Evolutionary conservation across 2,797 vertebrate species (phyloP).

Genomic region (Manis pentadactyla): DNA sequence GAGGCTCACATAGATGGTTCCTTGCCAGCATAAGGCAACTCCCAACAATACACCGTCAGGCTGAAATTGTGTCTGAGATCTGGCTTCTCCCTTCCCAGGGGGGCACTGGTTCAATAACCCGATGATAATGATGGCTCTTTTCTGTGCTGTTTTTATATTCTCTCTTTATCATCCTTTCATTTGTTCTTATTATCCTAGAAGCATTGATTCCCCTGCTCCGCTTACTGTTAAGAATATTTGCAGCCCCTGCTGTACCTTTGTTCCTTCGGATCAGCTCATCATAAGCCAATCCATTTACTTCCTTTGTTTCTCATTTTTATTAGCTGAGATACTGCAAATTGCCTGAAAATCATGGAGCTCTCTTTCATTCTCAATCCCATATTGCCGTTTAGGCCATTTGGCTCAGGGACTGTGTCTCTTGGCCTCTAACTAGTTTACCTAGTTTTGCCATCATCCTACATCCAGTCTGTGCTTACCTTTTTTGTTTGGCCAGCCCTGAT

Average conservation of each 20-base stretch:
- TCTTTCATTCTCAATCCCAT: neutral
- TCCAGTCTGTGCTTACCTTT: neutral
- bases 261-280: neutral
- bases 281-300: neutral
- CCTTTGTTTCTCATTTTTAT: slow-evolving; percentile 33
- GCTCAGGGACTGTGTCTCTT: neutral
- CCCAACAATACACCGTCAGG: neutral
- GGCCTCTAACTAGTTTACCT: neutral
- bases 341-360: neutral
- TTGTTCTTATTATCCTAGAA: neutral
- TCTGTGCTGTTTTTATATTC: slow-evolving; percentile 35
- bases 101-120: neutral
- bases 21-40: neutral
- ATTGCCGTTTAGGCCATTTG: neutral
- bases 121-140: slow-evolving; percentile 21
- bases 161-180: slow-evolving; percentile 38
- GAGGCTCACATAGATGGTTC: neutral
- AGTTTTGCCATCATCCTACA: neutral
- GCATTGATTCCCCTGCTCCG: neutral
- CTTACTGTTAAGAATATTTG: neutral
- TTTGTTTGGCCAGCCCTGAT: neutral
- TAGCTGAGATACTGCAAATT: slow-evolving; percentile 47
- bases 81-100: neutral
- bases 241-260: neutral
- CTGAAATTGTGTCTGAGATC: neutral